Conservation (phyloP, 2,797 vertebrate genomes). For the Acipenser oxyrinchus region DNA sequence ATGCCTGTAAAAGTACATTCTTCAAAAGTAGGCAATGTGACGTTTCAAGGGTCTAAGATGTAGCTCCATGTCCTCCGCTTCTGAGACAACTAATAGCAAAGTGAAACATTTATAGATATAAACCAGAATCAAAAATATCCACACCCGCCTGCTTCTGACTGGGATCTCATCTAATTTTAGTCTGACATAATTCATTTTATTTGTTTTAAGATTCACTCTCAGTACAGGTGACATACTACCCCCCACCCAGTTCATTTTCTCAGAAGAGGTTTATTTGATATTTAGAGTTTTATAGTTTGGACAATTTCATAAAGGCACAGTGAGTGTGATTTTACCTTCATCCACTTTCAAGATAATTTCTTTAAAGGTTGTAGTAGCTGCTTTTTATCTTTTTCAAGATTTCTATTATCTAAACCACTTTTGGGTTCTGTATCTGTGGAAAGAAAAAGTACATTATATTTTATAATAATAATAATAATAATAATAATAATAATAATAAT, state of each 20-base stretch:
- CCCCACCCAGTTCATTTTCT: no score
- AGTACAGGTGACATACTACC: no score
- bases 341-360: constrained; percentile 51
- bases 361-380: constrained; percentile 58
- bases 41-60: constrained; percentile 56
- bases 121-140: no score
- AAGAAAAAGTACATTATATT: constrained; percentile 29
- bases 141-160: no score
- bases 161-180: no score
- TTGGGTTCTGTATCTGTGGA: constrained; percentile 50
- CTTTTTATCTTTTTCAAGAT: constrained; percentile 56
- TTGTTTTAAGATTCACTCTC: no score
- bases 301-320: no score
- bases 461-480: no score
- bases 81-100: constrained; percentile 47
- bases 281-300: no score
- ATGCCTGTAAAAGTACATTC: constrained; percentile 59
- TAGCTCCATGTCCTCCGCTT: constrained; percentile 57
- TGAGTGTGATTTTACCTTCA: constrained; percentile 32
- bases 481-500: no score
- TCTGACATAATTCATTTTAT: no score
- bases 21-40: constrained; percentile 53
- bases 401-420: constrained; percentile 47
- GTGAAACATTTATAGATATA: background rate
- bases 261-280: no score